These are phyloP conservation scores for Rhagonycha fulva DNA, from an alignment of 2,888 invertebrate genomes.

Conservation along the genomic window DNA sequence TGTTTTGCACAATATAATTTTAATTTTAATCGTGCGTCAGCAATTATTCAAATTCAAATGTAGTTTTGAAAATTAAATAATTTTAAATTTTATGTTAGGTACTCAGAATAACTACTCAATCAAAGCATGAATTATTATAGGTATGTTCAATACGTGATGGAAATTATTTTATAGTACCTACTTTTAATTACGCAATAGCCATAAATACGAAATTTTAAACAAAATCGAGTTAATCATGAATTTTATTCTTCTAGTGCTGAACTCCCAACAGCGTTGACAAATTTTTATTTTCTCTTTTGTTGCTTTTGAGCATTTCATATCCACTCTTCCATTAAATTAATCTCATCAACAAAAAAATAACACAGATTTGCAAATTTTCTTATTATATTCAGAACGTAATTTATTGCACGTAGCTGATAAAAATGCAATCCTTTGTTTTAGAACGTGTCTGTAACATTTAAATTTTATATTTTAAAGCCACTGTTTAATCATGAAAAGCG, in stretches of 20 bases:
- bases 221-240: neutral
- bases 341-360: neutral
- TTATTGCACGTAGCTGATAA: neutral
- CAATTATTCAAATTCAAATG: neutral
- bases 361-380: neutral
- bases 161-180: no score
- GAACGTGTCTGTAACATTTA: neutral
- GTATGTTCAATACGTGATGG: no score
- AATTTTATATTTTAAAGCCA: neutral
- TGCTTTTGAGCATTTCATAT: no score
- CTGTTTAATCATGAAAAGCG: neutral
- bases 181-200: no score
- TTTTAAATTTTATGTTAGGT: neutral
- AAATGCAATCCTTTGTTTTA: neutral
- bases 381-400: neutral
- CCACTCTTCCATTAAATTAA: neutral
- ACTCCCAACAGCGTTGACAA: neutral
- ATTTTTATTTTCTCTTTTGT: neutral
- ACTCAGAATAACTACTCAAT: neutral
- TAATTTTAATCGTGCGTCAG: neutral
- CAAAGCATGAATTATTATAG: no score
- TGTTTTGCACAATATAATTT: neutral
- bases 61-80: neutral
- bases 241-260: neutral
- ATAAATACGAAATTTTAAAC: no score